Evolutionary conservation across 2,888 invertebrate genomes (phyloP), one percentile per base, ranked within the genome.

Genomic region (Hydraecia micacea): DNA sequence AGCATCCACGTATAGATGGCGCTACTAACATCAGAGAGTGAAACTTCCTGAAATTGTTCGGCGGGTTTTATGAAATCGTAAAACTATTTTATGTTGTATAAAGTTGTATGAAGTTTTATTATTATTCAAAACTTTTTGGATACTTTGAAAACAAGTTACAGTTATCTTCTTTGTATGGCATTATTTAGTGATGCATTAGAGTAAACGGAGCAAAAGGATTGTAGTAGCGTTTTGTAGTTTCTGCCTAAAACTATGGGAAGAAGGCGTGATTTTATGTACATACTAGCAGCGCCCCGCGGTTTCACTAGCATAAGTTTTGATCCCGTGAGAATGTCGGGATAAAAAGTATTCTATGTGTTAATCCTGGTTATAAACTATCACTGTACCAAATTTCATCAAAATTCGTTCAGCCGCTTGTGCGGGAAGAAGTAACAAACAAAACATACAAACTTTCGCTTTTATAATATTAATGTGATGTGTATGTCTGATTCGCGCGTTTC

Each of bases 1-100:
- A 0, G n/a, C 21, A 39, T 39, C 6, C 3, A n/a, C 1, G 39
- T 21, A 36, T 70, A 80, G 83, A 70, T 80, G 77, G 70, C 65
- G 70, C 18, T 82, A 15, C 15, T 39, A 55, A 42, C 0, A 80
- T 1, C 2, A 52, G 25, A 67, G 8, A 21, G 18, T 3, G 11
- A 21, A 76, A 58, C 6, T 1, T 13, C 11, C 28, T 21, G 7
- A n/a, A 15, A 15, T 28, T 2, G 1, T 18, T 52, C 0, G 28
- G 39, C 42, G n/a, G n/a, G 28, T 58, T 28, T 32, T 49, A n/a
- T 25, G 9, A n/a, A 52, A 39, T 39, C 7, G 7, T 39, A 15
- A 46, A 75, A 36, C 36, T 32, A 13, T 73, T 46, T 42, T 25
- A 42, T 9, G 2, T 13, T 13, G 15, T 8, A 42, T 9, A 13